A percentile compares a stretch with the other conserved stretches of the same genome.
These are phyloP conservation scores for Aleadryas rufinucha DNA, from an alignment of 2,113 vertebrate genomes.

Conservation along the genomic window DNA sequence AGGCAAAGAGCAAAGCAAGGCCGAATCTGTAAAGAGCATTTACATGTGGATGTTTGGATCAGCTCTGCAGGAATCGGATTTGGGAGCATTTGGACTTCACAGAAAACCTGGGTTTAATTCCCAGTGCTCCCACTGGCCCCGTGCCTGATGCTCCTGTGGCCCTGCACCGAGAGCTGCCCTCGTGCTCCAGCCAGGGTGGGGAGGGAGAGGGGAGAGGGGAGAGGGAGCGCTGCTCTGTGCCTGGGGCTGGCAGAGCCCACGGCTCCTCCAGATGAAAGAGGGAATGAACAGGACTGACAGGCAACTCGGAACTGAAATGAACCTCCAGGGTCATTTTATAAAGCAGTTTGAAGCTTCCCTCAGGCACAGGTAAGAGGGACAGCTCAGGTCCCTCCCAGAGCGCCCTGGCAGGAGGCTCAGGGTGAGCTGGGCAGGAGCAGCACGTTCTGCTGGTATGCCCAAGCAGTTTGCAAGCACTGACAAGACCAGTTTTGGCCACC, in stretches of 20 bases:
- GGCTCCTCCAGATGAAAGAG: neutral
- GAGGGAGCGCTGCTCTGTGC: neutral
- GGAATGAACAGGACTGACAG: neutral
- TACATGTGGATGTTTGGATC: neutral
- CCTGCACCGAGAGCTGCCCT: neutral
- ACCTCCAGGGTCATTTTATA: neutral
- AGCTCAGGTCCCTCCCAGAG: neutral
- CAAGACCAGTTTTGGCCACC: neutral
- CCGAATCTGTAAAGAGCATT: neutral
- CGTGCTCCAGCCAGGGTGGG: rapidly evolving
- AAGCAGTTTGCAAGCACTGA: neutral
- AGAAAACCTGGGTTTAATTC: neutral
- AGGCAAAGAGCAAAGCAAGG: neutral
- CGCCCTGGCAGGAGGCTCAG: neutral
- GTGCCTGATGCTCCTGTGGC: neutral
- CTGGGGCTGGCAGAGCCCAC: neutral
- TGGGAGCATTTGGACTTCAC: neutral
- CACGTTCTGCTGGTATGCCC: neutral
- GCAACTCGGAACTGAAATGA: neutral
- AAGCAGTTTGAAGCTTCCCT: neutral
- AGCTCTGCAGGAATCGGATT: neutral
- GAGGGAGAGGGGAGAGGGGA: neutral
- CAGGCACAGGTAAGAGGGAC: neutral
- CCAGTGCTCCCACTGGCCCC: neutral
- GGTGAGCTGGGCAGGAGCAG: neutral